phyloP scores from a whole-genome alignment of 2,888 invertebrate genomes.

The Polydrusus tereticollis region DNA sequence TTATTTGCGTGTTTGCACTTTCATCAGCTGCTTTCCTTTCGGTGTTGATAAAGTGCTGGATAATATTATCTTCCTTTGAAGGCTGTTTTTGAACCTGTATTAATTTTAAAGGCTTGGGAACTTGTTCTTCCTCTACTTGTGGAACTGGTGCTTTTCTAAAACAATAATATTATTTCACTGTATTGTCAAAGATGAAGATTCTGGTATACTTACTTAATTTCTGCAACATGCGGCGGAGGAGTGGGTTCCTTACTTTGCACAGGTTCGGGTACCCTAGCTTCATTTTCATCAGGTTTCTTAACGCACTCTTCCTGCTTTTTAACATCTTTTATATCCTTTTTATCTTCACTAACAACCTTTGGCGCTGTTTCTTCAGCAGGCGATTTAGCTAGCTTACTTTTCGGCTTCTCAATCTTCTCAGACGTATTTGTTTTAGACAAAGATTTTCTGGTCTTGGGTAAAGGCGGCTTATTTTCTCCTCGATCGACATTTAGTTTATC shows the following conservation, averaged over 20 bases:
- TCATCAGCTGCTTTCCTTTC: conserved; percentile 38
- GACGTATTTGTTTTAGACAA: conserved; percentile 56
- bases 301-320: conserved; percentile 6
- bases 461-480: conserved; percentile 69
- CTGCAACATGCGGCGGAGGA: conserved; percentile 26
- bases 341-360: conserved; percentile 33
- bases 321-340: conserved; percentile 29
- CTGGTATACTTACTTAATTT: conserved; percentile 31
- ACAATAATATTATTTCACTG: background rate
- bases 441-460: conserved; percentile 67
- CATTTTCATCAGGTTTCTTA: conserved; percentile 18
- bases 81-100: background rate
- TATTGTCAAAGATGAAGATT: background rate
- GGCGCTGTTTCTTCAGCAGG: conserved; percentile 40
- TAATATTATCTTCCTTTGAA: conserved; percentile 20
- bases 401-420: conserved; percentile 40
- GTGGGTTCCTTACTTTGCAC: conserved; percentile 30
- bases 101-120: background rate
- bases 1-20: background rate
- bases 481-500: conserved; percentile 47
- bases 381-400: conserved; percentile 30
- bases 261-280: conserved; percentile 23
- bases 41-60: conserved; percentile 42
- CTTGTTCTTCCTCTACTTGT: conserved; percentile 20
- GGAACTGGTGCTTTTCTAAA: conserved; percentile 16